A percentile compares a stretch with the other conserved stretches of the same genome.
These are phyloP conservation scores for Melanogrammus aeglefinus DNA, from an alignment of 2,797 vertebrate species.

Conservation along the genomic window DNA sequence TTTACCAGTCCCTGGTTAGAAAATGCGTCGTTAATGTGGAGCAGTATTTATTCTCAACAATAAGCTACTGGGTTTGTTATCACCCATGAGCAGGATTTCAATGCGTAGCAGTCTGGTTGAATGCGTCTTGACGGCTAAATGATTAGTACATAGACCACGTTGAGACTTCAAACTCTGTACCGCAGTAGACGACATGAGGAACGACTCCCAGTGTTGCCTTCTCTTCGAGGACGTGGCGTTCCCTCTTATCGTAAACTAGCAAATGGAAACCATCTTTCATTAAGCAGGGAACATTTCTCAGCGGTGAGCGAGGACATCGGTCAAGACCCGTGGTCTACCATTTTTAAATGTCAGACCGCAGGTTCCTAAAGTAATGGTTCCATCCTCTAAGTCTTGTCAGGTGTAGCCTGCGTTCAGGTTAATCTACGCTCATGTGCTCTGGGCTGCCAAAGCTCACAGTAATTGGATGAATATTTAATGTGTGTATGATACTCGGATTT, in stretches of 20 bases:
- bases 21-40: background rate
- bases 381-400: no score
- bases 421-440: background rate
- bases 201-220: slow-evolving; percentile 23
- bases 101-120: background rate
- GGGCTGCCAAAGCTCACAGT: background rate
- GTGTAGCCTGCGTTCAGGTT: background rate
- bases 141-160: background rate
- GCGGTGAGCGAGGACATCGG: slow-evolving; percentile 25
- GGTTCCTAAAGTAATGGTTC: background rate
- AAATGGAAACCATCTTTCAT: slow-evolving; percentile 60
- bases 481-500: background rate
- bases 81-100: background rate
- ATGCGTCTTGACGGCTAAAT: background rate
- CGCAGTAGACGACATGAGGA: slow-evolving; percentile 21
- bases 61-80: background rate
- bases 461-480: background rate
- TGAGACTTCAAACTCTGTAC: background rate
- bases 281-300: slow-evolving; percentile 29
- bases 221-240: slow-evolving; percentile 40
- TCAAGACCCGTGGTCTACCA: slow-evolving; percentile 24
- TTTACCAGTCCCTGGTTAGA: no score
- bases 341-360: background rate
- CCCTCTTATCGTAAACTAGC: slow-evolving; percentile 52
- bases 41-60: no score